Evolutionary conservation across 2,888 invertebrate genomes (phyloP).

Genomic region (Napeogenes inachia): DNA sequence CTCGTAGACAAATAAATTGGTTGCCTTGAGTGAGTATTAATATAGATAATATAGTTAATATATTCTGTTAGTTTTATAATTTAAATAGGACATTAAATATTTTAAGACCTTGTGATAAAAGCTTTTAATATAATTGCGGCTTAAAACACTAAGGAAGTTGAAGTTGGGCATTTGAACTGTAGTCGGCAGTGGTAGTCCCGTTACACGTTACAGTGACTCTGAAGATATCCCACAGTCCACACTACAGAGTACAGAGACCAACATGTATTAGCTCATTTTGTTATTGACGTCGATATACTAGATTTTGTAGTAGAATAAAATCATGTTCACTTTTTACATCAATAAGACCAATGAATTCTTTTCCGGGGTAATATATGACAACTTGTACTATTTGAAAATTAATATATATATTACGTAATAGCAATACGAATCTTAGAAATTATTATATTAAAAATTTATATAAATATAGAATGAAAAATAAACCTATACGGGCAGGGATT

Average conservation of each 20-base stretch:
- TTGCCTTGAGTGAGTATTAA: constrained; percentile 13
- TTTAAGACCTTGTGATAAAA: constrained; percentile 8
- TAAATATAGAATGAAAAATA: too few relatives aligned
- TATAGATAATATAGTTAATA: constrained; percentile 9
- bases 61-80: constrained; percentile 11
- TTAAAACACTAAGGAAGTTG: constrained; percentile 30
- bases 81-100: constrained; percentile 3
- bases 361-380: too few relatives aligned
- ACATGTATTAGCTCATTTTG: background rate
- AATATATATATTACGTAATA: too few relatives aligned
- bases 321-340: too few relatives aligned
- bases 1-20: background rate
- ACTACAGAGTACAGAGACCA: constrained; percentile 23
- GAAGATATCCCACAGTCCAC: constrained; percentile 35
- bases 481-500: too few relatives aligned
- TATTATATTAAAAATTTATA: too few relatives aligned
- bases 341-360: too few relatives aligned
- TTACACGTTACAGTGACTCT: constrained; percentile 49
- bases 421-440: too few relatives aligned
- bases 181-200: constrained; percentile 43
- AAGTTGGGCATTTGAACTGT: constrained; percentile 35
- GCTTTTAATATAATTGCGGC: constrained; percentile 14
- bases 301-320: too few relatives aligned
- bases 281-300: too few relatives aligned
- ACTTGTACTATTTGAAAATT: too few relatives aligned